Evolutionary conservation across 2,797 vertebrate genomes (phyloP).

Genomic region (Hyperoplus immaculatus): DNA sequence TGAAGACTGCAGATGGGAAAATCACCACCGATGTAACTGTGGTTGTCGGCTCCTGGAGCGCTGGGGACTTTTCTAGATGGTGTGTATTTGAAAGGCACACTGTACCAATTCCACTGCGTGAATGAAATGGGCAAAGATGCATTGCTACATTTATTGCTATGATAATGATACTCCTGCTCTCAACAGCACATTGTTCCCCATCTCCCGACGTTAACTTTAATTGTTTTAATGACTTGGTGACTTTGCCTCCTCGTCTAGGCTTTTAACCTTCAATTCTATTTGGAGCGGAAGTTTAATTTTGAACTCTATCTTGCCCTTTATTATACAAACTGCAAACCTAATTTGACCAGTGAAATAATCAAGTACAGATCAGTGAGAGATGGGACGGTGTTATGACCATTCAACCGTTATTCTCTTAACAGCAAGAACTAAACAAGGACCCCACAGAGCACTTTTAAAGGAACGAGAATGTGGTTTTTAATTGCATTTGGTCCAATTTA

Average conservation of each 20-base stretch:
- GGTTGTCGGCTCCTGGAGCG: constrained; percentile 80
- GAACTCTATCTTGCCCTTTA: constrained; percentile 52
- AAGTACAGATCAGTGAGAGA: constrained; percentile 70
- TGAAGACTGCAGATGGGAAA: constrained; percentile 66
- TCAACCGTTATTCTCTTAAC: constrained; percentile 77
- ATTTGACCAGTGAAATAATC: constrained; percentile 74
- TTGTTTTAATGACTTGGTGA: constrained; percentile 43
- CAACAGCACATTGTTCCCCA: constrained; percentile 10
- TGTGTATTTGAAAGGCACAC: constrained; percentile 67
- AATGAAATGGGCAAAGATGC: constrained; percentile 16
- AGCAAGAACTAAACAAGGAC: constrained; percentile 77
- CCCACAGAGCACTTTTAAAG: constrained; percentile 78
- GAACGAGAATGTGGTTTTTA: constrained; percentile 82
- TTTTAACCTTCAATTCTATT: constrained; percentile 47
- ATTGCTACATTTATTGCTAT: constrained; percentile 21
- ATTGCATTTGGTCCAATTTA: constrained; percentile 85
- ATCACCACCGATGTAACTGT: constrained; percentile 53
- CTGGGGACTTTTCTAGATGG: constrained; percentile 85
- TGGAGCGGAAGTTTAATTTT: constrained; percentile 40
- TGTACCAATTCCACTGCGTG: neutral
- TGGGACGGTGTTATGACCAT: constrained; percentile 65
- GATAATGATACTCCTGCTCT: constrained; percentile 17
- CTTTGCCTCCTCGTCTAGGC: neutral
- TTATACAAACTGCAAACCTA: constrained; percentile 64
- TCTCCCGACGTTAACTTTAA: constrained; percentile 21